These are phyloP conservation scores for Eueides isabella DNA, from an alignment of 1,140 invertebrate species.

Conservation along the genomic window DNA sequence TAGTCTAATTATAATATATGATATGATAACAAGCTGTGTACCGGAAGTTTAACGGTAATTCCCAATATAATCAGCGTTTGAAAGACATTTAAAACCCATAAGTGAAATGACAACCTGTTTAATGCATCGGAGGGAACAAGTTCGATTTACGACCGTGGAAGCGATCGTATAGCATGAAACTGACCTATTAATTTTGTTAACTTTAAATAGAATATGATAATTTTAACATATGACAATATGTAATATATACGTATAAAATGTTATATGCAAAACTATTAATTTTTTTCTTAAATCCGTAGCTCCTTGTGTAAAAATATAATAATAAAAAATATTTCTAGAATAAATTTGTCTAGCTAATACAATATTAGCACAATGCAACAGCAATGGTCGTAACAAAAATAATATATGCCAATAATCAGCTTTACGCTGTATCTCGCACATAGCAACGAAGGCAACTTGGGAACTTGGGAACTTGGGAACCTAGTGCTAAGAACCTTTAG, in stretches of 20 bases:
- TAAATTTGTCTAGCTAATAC: too few species aligned
- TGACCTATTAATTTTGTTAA: not conserved
- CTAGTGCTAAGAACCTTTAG: too few species aligned
- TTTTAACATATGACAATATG: not conserved
- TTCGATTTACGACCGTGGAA: not conserved
- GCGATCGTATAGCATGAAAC: not conserved
- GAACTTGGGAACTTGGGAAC: too few species aligned
- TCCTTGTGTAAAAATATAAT: too few species aligned
- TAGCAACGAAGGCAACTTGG: too few species aligned
- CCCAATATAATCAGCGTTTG: not conserved
- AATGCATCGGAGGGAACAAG: slow-evolving; percentile 4
- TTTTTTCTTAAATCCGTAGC: not conserved
- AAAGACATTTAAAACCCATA: not conserved
- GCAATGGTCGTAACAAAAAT: too few species aligned
- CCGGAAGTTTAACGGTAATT: slow-evolving; percentile 9
- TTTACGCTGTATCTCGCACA: too few species aligned
- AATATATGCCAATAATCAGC: too few species aligned
- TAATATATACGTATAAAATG: not conserved
- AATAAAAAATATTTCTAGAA: not conserved
- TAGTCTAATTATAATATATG: slow-evolving; percentile 5
- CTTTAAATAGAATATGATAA: not conserved
- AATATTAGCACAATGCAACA: too few species aligned
- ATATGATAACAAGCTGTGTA: not conserved
- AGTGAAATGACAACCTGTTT: not conserved
- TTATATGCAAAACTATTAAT: not conserved